Base-by-base conservation (phyloP, 2,113 vertebrate species). In the Gambusia affinis region DNA sequence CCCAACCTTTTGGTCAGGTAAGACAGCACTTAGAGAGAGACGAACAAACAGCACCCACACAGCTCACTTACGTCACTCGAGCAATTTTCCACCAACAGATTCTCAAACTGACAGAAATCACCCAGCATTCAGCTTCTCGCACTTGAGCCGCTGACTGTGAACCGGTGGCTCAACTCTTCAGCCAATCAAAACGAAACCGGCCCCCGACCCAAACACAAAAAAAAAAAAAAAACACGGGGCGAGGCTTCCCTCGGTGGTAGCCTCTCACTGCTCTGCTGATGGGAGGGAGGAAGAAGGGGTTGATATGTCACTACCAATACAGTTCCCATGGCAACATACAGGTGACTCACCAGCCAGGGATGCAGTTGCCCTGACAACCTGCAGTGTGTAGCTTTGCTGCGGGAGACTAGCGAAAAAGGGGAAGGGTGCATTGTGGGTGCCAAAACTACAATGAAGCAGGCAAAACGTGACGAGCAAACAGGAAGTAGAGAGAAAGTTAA, bases 301-400 rank as follows among this genome's bases (percentile, higher is more conserved):
- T 54, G 51, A 29, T 29, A 10, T 78, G 89, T 82, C 85, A 84
- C 85, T 81, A 81, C 74, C 81, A 79, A 78, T 73, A 73, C 86
- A 88, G 89, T 94, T 89, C 82, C 92, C 88, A 93, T 94, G 90
- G 91, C 79, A 94, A 95, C 94, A 24, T 88, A 80, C 92, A 93
- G 72, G 91, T 90, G 92, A 92, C 84, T 86, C 86, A 90, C 74
- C 81, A 65, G 60, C 77, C 44, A 64, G 79, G 81, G 62, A 90
- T 89, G 85, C 73, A 82, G 92, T 89, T 91, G 89, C 83, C 33
- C 74, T 81, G 90, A 93, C 91, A 93, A 84, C 81, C 64, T 47
- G 67, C 80, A 65, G 85, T 88, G 87, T 90, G 85, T 93, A 88
- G 85, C 83, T 83, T 84, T 39, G 42, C 81, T 70, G 80, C 64